Conservation (phyloP, 2,888 invertebrate species). For the Torymus tubicola region DNA sequence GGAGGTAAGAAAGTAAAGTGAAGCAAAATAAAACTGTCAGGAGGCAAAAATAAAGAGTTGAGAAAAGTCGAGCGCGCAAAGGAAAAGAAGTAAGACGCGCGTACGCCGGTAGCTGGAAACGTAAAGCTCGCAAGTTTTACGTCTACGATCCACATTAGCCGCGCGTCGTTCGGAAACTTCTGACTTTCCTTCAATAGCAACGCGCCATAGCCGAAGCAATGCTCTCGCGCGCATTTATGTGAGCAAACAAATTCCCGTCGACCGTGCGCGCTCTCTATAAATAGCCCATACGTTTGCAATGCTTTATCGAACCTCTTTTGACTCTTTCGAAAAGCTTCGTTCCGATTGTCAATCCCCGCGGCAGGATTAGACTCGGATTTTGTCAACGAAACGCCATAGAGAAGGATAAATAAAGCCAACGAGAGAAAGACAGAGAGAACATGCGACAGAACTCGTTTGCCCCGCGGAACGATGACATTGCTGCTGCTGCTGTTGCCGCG, state of each 20-base stretch:
- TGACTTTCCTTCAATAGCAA: no score
- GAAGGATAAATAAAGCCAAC: neutral
- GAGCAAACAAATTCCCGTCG: no score
- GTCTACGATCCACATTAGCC: constrained; percentile 2
- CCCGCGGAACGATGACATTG: constrained; percentile 39
- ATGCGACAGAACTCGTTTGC: constrained; percentile 65
- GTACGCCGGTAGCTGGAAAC: neutral
- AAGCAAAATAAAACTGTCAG: neutral
- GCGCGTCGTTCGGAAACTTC: neutral
- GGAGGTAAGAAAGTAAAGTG: neutral
- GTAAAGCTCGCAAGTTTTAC: neutral
- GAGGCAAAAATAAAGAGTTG: neutral
- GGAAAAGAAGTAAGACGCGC: constrained; percentile 19
- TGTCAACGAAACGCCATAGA: neutral
- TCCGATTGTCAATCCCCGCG: neutral
- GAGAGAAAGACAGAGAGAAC: neutral
- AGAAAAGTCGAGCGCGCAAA: neutral
- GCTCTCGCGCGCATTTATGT: no score
- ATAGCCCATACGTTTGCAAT: neutral
- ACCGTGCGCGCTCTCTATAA: neutral
- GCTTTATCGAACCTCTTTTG: neutral
- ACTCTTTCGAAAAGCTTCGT: neutral
- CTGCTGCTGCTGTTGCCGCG: neutral
- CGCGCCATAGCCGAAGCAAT: no score
- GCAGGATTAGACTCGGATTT: constrained; percentile 8